A percentile compares a stretch with the other conserved stretches of the same genome.
These are phyloP conservation scores for Mungos mungo DNA, from an alignment of 2,113 vertebrate genomes.

Conservation along the genomic window DNA sequence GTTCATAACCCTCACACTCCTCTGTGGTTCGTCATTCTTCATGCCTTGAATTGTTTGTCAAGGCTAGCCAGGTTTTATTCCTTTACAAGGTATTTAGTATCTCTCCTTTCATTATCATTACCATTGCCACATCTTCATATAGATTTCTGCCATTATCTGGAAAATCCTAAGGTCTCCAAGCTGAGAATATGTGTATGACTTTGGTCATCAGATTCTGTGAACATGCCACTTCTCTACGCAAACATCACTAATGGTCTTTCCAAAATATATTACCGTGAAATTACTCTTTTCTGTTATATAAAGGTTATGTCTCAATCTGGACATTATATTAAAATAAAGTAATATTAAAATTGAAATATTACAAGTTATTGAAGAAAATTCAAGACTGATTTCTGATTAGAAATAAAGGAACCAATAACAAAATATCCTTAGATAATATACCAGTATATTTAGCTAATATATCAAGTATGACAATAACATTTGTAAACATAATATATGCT, in stretches of 20 bases:
- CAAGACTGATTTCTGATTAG: constrained; percentile 20
- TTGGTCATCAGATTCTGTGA: neutral
- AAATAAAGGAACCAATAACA: neutral
- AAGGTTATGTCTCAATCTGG: neutral
- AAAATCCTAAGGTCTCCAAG: neutral
- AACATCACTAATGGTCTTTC: neutral
- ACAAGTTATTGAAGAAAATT: neutral
- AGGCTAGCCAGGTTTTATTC: neutral
- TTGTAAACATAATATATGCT: neutral
- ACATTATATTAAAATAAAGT: neutral
- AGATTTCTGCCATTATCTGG: neutral
- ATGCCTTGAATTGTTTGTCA: neutral
- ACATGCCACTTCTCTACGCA: neutral
- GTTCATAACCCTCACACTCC: neutral
- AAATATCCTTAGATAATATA: neutral
- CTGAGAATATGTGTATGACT: neutral
- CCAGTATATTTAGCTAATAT: neutral
- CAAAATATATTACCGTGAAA: neutral
- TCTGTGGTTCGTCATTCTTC: neutral
- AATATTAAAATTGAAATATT: neutral
- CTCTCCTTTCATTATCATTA: neutral
- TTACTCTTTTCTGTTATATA: neutral
- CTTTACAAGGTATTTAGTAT: neutral
- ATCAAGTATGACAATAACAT: neutral
- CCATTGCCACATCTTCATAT: neutral